Base-by-base conservation (phyloP, 2,888 invertebrate genomes). In the Drosophila crucigera region DNA sequence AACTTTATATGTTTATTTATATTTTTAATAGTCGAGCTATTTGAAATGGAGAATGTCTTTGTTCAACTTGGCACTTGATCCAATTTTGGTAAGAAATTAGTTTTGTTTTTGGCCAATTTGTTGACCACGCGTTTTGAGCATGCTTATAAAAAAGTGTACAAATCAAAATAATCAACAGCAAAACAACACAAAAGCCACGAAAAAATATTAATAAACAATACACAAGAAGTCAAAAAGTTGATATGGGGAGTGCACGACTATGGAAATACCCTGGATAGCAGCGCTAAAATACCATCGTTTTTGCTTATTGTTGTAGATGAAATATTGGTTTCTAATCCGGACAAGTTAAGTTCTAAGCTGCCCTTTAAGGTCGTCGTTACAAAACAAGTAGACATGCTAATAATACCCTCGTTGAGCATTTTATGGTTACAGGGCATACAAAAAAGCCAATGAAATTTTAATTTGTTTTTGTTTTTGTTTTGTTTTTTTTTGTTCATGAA, bases 401-500 rank as follows among this genome's bases (percentile, higher is more conserved):
- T 35, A 16, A 49, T 30, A 49, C 59, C 31, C 25, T 14, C 6
- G 2, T 6, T 11, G n/a, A 0, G 1, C 3, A 14, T 3, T 41
- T 50, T 35, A 33, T 49, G 25, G 14, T 16, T 55, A 22, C 35
- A 75, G 67, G 62, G 62, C 55, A 71, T 67, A 22, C 35, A 61
- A 52, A 68, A 69, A 63, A 67, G 41, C 53, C 53, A 63, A 71
- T 68, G 41, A 75, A 84, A 78, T 64, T 82, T 73, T 43, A 43
- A 68, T 75, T 80, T 31, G 19, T 22, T 84, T 86, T 80, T 71
- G 31, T 77, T 30, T 30, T 80, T 71, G 31, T 77, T 30, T 30
- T 7, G 30, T 30, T 7, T 19, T 53, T 83, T 86, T 82, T 22
- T 47, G 25, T 1, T 47, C 22, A 80, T 84, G 82, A 84, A 86